Percentiles rank a stretch among this genome's conserved stretches.
Conservation (phyloP, 2,888 invertebrate species). For the Scaeva pyrastri region DNA sequence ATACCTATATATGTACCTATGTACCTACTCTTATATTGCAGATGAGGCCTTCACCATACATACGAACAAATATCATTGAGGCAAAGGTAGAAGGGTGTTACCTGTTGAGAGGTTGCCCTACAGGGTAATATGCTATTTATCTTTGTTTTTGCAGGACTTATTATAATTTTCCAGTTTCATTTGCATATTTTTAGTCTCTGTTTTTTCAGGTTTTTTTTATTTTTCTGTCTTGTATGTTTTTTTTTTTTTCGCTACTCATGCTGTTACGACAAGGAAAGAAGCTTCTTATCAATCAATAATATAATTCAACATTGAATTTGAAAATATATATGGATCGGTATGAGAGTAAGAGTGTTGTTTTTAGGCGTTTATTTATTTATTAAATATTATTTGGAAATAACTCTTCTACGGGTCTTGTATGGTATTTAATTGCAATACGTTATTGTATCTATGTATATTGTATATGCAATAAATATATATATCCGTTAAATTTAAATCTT, state of each 20-base stretch:
- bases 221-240: background rate
- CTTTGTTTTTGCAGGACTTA: slow-evolving; percentile 69
- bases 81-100: slow-evolving; percentile 24
- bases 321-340: too few relatives aligned
- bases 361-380: too few relatives aligned
- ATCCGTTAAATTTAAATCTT: too few relatives aligned
- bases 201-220: background rate
- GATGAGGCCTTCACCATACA: background rate
- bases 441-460: too few relatives aligned
- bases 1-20: too few relatives aligned
- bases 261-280: slow-evolving; percentile 47
- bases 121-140: slow-evolving; percentile 71
- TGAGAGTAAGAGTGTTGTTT: too few relatives aligned
- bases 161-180: slow-evolving; percentile 64
- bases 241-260: slow-evolving; percentile 13
- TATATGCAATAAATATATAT: too few relatives aligned
- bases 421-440: too few relatives aligned
- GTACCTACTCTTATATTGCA: background rate
- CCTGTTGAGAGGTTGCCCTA: slow-evolving; percentile 59
- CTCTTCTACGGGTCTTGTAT: too few relatives aligned
- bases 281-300: slow-evolving; percentile 67
- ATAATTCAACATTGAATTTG: background rate
- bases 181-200: slow-evolving; percentile 52
- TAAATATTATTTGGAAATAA: too few relatives aligned
- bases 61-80: slow-evolving; percentile 2